Conservation (phyloP, 2,888 invertebrate genomes). For the Lathronympha strigana region DNA sequence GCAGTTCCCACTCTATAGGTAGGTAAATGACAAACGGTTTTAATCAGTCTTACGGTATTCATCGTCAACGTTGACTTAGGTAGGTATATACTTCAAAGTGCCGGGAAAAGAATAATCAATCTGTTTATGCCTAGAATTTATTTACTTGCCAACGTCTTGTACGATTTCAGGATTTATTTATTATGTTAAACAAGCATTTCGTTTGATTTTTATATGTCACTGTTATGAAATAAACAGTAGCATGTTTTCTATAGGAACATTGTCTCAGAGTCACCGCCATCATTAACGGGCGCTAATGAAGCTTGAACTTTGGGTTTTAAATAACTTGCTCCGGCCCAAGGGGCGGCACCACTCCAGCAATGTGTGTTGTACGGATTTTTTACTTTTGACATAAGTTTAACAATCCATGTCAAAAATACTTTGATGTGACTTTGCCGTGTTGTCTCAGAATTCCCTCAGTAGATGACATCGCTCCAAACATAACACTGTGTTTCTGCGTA, state of each 20-base stretch:
- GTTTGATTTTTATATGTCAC: constrained; percentile 52
- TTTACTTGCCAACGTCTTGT: constrained; percentile 7
- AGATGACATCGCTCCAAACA: constrained; percentile 45
- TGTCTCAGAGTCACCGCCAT: constrained; percentile 73
- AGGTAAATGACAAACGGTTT: constrained; percentile 24
- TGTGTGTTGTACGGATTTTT: constrained; percentile 69
- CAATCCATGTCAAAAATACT: constrained; percentile 70
- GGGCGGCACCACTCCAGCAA: constrained; percentile 66
- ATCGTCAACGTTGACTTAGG: constrained; percentile 2
- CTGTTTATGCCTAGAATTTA: background rate
- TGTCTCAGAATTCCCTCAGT: constrained; percentile 46
- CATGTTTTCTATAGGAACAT: constrained; percentile 55
- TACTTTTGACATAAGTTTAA: constrained; percentile 70
- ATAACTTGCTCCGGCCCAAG: constrained; percentile 71
- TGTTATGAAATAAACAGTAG: constrained; percentile 58
- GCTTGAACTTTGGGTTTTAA: constrained; percentile 80
- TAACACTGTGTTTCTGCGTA: constrained; percentile 44
- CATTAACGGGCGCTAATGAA: constrained; percentile 83
- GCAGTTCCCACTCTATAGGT: constrained; percentile 17
- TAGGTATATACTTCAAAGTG: constrained; percentile 8
- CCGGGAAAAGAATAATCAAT: background rate
- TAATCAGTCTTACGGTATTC: constrained; percentile 14
- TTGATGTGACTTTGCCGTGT: constrained; percentile 68
- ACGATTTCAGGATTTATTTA: constrained; percentile 10
- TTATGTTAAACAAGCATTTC: constrained; percentile 42